Base-by-base conservation (phyloP, 2,797 vertebrate species). In the Parotocinclus haroldoi region DNA sequence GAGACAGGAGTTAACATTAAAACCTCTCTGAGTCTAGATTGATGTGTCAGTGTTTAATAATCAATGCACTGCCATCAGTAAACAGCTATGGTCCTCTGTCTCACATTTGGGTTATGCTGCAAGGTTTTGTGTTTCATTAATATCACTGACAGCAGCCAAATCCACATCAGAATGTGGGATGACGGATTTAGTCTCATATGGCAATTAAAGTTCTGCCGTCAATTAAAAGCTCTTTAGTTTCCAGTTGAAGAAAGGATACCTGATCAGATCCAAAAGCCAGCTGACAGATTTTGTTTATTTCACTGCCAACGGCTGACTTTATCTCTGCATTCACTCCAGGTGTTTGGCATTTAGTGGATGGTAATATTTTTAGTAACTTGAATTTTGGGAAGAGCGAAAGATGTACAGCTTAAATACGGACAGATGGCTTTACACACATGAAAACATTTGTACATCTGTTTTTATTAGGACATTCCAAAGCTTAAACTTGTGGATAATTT, bases 191-290 rank as follows among this genome's bases (percentile, higher is more conserved):
- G 40, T 42, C 14, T 12, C 44, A 16, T 58, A 54, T 16, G 55
- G 14, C 42, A 18, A 54, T 27, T 27, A 17, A 52, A 44, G 60
- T 36, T 27, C 27, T 70, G 68, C 52, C 37, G 11, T 70, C 60
- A 51, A 58, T 63, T 58, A 58, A 54, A 65, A 48, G 27, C 27
- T 27, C 2, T 27, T 27, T 27, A 27, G 27, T 27, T 27, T 27
- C 27, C 27, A 27, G 27, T 27, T 27, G 5, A 27, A 27, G 27
- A 27, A 27, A 2, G 27, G 5, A 27, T 27, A 27, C 5, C 27
- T 27, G 27, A 58, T n/a, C 48, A 16, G 55, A 58, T 64, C 68
- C 52, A 1, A 71, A 48, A 39, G 54, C 55, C 54, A 65, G n/a
- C 5, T 63, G 37, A 46, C 40, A 18, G 45, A n/a, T 19, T 27